Base-by-base conservation (phyloP, 2,888 invertebrate genomes). In the Notocelia uddmanniana region DNA sequence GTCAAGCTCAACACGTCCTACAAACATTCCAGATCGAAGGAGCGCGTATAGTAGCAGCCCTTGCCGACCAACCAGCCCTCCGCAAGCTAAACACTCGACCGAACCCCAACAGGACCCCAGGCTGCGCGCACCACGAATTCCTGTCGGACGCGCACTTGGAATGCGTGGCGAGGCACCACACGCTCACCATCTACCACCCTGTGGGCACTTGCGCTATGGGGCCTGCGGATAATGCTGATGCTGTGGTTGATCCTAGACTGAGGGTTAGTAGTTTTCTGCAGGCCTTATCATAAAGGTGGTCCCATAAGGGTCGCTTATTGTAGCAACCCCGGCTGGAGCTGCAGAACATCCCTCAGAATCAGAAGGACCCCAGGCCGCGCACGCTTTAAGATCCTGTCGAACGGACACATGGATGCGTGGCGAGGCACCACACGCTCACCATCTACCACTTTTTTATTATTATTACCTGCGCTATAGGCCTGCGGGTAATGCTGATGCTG, bases 141-240 rank as follows among this genome's bases (percentile, higher is more conserved):
- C 93, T 96, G 77, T 96, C 96, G 0, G 96, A 97, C 77, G 96
- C 95, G 62, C 98, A 97, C 82, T 95, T 97, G 94, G 96, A 95
- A 72, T 98, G 98, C 77, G 94, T 96, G 79, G 96, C 96, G 0
- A 91, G 96, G 64, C 96, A 96, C 79, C 97, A 97, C 85, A 95
- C 97, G 0, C 91, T 97, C 81, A 97, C 97, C 0, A 96, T 97
- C 76, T 97, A 97, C 85, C 97, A 97, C 85, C 97, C 97, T 0
- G 96, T 96, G 0, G 97, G 97, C 10, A 97, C 97, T 0, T 96
- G 96, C 74, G 97, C 97, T 83, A 97, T 97, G 97, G 97, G 97
- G 0, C 96, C 96, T 0, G 73, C 78, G 1, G 82, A 86, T 0
- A 83, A 90, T 26, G 89, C 90, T 0, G 84, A 88, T 58, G 95